Percentiles rank a stretch among this genome's conserved stretches.
Conservation (phyloP, 2,797 vertebrate genomes). For the Gila robusta region DNA sequence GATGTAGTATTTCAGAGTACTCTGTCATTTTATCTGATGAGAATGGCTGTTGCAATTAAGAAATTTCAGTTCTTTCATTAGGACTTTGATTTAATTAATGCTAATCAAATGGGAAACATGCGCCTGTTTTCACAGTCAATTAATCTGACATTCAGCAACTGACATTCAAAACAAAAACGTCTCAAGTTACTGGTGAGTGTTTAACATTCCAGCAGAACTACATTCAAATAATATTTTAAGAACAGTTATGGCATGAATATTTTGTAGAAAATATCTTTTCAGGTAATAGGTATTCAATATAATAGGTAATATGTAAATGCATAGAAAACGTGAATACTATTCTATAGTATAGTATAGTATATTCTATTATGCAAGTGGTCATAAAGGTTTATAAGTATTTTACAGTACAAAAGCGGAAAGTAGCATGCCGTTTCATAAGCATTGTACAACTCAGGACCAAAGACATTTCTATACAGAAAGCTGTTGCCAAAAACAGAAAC, state of each 20-base stretch:
- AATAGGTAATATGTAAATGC: background rate
- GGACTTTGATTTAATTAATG: background rate
- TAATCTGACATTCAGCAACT: background rate
- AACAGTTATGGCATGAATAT: background rate
- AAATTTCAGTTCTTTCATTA: background rate
- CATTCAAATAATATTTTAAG: too few relatives aligned
- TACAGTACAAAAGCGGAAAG: background rate
- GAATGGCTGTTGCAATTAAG: background rate
- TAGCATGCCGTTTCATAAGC: background rate
- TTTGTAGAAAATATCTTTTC: too few relatives aligned
- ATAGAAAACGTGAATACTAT: background rate
- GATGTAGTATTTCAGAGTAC: background rate
- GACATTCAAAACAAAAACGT: background rate
- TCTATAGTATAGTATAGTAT: too few relatives aligned
- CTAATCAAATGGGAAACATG: background rate
- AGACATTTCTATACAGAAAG: background rate
- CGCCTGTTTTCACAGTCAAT: constrained; percentile 8
- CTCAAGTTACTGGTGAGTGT: background rate
- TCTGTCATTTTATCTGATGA: background rate
- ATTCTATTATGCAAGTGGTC: background rate
- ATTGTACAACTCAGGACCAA: background rate
- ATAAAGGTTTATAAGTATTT: background rate
- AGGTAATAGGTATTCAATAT: background rate
- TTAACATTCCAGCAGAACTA: background rate
- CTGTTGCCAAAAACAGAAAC: background rate